Percentiles rank a stretch among this genome's conserved stretches.
phyloP scores from a whole-genome alignment of 2,797 vertebrate genomes.

The Coranthus polyacanthus region DNA sequence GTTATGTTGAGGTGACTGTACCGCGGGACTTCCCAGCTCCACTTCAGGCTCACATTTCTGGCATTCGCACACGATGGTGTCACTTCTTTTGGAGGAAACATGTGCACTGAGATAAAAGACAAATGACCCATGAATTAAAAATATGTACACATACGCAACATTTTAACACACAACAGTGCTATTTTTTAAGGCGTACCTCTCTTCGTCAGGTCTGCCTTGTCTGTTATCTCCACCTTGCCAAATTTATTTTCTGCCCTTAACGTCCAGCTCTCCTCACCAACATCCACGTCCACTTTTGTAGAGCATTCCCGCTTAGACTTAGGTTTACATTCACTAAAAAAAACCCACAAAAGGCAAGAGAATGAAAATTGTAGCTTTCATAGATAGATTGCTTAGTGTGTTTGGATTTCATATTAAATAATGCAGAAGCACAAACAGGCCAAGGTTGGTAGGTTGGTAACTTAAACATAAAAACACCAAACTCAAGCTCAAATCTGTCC shows the following conservation, averaged over 20 bases:
- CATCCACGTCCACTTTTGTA: neutral
- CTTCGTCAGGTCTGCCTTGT: conserved; percentile 67
- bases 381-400: too few species aligned
- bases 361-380: neutral
- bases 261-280: conserved; percentile 68
- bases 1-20: conserved; percentile 55
- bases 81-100: conserved; percentile 49
- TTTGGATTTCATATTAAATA: too few species aligned
- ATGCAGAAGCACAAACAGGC: too few species aligned
- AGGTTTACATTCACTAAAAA: conserved; percentile 4
- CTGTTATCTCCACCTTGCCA: conserved; percentile 58
- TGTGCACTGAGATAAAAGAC: conserved; percentile 60
- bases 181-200: conserved; percentile 74
- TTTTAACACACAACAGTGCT: neutral
- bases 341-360: conserved; percentile 17
- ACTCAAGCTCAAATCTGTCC: too few species aligned
- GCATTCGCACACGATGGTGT: conserved; percentile 7
- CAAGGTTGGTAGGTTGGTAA: too few species aligned
- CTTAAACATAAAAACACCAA: too few species aligned
- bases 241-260: conserved; percentile 60
- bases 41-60: conserved; percentile 67
- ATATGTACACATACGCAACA: neutral
- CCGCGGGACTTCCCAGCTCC: conserved; percentile 52
- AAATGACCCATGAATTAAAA: too few species aligned
- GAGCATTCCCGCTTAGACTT: neutral